These are phyloP conservation scores for Indicator maculatus DNA, from an alignment of 2,113 vertebrate species.

Conservation along the genomic window DNA sequence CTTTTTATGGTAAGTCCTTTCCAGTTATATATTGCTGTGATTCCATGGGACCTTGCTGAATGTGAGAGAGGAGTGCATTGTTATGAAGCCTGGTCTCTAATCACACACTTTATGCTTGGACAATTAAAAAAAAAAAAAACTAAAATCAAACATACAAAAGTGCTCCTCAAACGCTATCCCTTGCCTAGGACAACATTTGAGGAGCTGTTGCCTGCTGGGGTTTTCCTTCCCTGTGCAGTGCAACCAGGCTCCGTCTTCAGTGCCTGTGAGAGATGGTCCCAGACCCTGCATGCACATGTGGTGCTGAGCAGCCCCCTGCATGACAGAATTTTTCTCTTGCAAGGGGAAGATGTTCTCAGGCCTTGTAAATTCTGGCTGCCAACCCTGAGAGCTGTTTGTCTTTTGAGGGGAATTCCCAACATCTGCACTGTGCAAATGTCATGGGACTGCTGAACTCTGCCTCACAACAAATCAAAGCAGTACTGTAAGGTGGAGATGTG, in stretches of 20 bases:
- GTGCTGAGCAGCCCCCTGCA: neutral
- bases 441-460: neutral
- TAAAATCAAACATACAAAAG: neutral
- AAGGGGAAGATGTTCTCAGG: neutral
- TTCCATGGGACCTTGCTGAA: neutral
- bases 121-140: no score
- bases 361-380: neutral
- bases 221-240: neutral
- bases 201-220: neutral
- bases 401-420: neutral
- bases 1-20: neutral
- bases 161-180: no score
- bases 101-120: neutral
- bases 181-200: neutral
- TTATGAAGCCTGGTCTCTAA: neutral
- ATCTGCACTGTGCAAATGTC: neutral
- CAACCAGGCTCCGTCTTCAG: neutral
- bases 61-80: fast-evolving
- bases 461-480: neutral
- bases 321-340: neutral
- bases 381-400: neutral
- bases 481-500: neutral
- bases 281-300: fast-evolving
- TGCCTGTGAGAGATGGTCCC: fast-evolving
- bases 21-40: neutral